These are phyloP conservation scores for Tipula lateralis DNA, from an alignment of 2,888 invertebrate genomes.

Conservation along the genomic window DNA sequence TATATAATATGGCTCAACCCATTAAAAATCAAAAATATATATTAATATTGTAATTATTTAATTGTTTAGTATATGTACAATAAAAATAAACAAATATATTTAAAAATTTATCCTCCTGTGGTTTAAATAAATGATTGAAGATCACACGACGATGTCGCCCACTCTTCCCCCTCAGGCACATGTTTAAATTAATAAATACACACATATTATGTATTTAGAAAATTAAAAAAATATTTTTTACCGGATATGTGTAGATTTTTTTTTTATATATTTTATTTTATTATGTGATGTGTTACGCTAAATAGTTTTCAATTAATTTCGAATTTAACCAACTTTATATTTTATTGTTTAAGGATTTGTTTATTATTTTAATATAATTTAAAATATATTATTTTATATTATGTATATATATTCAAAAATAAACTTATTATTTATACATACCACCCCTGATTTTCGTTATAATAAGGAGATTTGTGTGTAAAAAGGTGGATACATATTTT, in stretches of 20 bases:
- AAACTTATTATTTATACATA: not conserved
- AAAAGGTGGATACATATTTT: slow-evolving; percentile 4
- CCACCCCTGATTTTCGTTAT: not conserved
- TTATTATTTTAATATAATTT: not conserved
- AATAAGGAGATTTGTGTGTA: not conserved
- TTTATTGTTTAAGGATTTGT: not conserved
- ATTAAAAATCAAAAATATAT: not conserved
- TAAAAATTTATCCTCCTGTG: not conserved
- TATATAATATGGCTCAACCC: not conserved
- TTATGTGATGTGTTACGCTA: not conserved
- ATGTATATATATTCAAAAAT: not conserved
- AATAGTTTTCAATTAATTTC: not conserved
- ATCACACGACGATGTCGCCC: not conserved
- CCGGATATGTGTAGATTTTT: slow-evolving; percentile 15
- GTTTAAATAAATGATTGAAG: not conserved
- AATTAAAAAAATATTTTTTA: not conserved
- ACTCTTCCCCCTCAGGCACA: not conserved
- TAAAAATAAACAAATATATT: not conserved
- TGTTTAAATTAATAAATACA: not conserved
- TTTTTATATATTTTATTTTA: too few species aligned
- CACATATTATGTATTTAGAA: not conserved
- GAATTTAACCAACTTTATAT: not conserved
- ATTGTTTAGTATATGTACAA: not conserved
- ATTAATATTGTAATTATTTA: not conserved
- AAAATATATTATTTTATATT: not conserved